phyloP scores from a whole-genome alignment of 1,140 invertebrate species.

The Brachionus paranguensis region DNA sequence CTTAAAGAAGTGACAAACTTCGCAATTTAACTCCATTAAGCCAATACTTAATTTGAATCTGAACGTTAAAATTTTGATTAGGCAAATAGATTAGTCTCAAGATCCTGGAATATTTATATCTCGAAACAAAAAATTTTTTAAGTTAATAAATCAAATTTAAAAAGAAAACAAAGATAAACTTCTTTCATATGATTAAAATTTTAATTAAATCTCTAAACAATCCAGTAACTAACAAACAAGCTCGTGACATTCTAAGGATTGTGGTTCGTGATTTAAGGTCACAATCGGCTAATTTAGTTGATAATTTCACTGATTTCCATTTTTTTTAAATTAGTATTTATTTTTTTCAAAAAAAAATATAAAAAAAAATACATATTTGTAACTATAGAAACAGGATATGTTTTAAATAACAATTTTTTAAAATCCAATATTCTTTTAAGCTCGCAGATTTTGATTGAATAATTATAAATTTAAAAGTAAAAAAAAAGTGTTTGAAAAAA shows the following conservation, averaged over 20 bases:
- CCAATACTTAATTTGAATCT: neutral
- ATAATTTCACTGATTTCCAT: neutral
- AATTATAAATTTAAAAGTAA: neutral
- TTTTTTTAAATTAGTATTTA: neutral
- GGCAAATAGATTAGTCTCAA: neutral
- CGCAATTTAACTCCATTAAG: neutral
- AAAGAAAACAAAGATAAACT: neutral
- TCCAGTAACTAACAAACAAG: slow-evolving; percentile 5
- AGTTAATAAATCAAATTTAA: neutral
- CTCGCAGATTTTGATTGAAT: slow-evolving; percentile 1
- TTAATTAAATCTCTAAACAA: neutral
- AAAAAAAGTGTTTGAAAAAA: neutral
- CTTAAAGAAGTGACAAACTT: neutral
- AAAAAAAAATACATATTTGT: neutral
- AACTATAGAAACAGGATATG: neutral
- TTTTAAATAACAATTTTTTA: neutral
- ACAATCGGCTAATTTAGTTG: neutral
- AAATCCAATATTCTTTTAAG: neutral
- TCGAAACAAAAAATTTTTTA: neutral
- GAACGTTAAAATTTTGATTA: neutral
- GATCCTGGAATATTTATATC: neutral
- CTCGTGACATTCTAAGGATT: neutral
- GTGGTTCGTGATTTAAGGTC: neutral
- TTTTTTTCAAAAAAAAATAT: neutral
- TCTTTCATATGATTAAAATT: neutral